Percentiles rank a stretch among this genome's conserved stretches.
Conservation (phyloP, 2,113 vertebrate genomes). For the Eira barbara region DNA sequence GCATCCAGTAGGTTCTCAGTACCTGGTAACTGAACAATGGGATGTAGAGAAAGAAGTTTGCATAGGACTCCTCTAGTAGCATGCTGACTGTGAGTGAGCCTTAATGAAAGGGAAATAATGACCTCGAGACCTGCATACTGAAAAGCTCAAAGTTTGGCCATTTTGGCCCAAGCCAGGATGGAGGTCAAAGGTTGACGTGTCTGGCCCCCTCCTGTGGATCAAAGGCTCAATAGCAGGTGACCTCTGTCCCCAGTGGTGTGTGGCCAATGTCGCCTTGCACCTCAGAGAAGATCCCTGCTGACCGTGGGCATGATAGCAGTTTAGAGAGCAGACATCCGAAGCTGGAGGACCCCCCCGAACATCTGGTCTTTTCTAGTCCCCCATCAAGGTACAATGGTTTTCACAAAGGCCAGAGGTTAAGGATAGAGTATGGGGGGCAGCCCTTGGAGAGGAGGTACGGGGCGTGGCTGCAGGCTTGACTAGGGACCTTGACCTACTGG, state of each 20-base stretch:
- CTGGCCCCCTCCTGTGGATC: not conserved
- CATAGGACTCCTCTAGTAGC: no score
- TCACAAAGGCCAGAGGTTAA: not conserved
- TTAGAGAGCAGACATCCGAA: not conserved
- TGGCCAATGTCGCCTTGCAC: not conserved
- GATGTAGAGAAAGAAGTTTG: not conserved
- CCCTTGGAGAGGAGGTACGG: not conserved
- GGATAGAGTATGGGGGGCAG: not conserved
- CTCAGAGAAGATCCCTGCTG: not conserved
- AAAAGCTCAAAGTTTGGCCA: not conserved
- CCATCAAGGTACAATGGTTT: not conserved
- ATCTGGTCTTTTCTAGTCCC: not conserved
- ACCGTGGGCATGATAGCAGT: not conserved
- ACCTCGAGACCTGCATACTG: not conserved
- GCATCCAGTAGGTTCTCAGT: not conserved
- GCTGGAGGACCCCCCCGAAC: not conserved
- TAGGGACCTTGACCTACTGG: not conserved
- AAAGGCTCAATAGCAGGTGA: not conserved
- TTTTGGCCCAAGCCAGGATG: not conserved
- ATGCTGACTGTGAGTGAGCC: not conserved
- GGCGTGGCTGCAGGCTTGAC: not conserved
- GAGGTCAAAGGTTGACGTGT: not conserved
- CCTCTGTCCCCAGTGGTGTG: not conserved
- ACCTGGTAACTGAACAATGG: not conserved
- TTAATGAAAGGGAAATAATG: not conserved